Percentiles rank a stretch among this genome's conserved stretches.
Evolutionary conservation across 2,113 vertebrate species (phyloP).

Genomic region (Dissostichus mawsoni): DNA sequence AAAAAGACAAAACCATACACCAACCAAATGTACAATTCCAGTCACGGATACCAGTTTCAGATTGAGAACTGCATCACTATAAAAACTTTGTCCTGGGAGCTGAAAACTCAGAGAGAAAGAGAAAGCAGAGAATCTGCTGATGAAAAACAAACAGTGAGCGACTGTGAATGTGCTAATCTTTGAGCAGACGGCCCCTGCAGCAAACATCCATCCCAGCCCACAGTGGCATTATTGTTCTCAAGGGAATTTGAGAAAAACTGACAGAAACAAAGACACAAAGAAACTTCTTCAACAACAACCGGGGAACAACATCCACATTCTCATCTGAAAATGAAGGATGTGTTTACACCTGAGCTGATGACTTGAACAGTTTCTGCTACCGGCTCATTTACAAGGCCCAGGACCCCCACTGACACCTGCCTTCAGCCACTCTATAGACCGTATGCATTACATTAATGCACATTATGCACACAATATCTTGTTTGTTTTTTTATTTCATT

Average conservation of each 20-base stretch:
- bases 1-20: not conserved
- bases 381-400: too few relatives aligned
- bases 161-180: not conserved
- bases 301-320: not conserved
- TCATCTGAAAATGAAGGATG: not conserved
- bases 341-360: not conserved
- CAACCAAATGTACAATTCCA: not conserved
- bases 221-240: not conserved
- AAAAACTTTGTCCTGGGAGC: not conserved
- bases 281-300: not conserved
- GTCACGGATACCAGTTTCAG: constrained; percentile 2
- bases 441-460: too few relatives aligned
- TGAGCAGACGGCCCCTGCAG: not conserved
- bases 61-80: not conserved
- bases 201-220: not conserved
- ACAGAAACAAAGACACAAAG: not conserved
- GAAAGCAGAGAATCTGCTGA: constrained; percentile 4
- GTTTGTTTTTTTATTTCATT: too few relatives aligned
- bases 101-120: not conserved
- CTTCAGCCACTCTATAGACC: too few relatives aligned
- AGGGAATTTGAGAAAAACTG: not conserved
- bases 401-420: too few relatives aligned
- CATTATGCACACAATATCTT: too few relatives aligned
- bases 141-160: constrained; percentile 8
- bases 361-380: not conserved